Percentiles rank a stretch among this genome's conserved stretches.
Evolutionary conservation across 2,888 invertebrate genomes (phyloP).

Genomic region (Bombyx huttoni): DNA sequence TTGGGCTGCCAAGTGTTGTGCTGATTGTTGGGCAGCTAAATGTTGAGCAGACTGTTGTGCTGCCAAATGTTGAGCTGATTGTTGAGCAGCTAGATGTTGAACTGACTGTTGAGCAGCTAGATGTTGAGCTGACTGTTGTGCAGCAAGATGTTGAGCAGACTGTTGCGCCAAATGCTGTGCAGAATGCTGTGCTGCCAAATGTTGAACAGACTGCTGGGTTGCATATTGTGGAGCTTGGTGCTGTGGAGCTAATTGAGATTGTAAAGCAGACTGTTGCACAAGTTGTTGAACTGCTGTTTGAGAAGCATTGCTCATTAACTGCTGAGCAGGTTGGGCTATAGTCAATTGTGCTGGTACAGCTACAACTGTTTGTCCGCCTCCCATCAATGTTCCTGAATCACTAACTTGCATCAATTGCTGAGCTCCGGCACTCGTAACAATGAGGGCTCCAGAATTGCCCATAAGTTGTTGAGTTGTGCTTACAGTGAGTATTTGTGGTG

Average conservation of each 20-base stretch:
- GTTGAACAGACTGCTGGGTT: slow-evolving; percentile 51
- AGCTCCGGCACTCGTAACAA: slow-evolving; percentile 64
- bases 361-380: slow-evolving; percentile 61
- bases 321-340: slow-evolving; percentile 48
- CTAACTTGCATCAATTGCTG: slow-evolving; percentile 68
- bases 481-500: slow-evolving; percentile 59
- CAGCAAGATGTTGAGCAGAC: slow-evolving; percentile 38
- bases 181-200: slow-evolving; percentile 39
- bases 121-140: slow-evolving; percentile 31
- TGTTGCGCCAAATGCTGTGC: slow-evolving; percentile 38
- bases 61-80: slow-evolving; percentile 37
- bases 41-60: slow-evolving; percentile 34
- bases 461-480: slow-evolving; percentile 64
- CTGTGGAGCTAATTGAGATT: slow-evolving; percentile 47
- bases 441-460: slow-evolving; percentile 60
- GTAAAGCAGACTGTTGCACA: slow-evolving; percentile 52
- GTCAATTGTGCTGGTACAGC: slow-evolving; percentile 63
- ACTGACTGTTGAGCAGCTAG: slow-evolving; percentile 39
- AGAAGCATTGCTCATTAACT: slow-evolving; percentile 50
- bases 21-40: slow-evolving; percentile 23
- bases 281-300: slow-evolving; percentile 58
- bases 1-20: slow-evolving; percentile 33
- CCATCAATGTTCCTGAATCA: slow-evolving; percentile 63
- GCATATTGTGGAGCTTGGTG: slow-evolving; percentile 54
- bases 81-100: slow-evolving; percentile 37